phyloP scores from a whole-genome alignment of 1,140 invertebrate genomes.

The Trissolcus basalis region DNA sequence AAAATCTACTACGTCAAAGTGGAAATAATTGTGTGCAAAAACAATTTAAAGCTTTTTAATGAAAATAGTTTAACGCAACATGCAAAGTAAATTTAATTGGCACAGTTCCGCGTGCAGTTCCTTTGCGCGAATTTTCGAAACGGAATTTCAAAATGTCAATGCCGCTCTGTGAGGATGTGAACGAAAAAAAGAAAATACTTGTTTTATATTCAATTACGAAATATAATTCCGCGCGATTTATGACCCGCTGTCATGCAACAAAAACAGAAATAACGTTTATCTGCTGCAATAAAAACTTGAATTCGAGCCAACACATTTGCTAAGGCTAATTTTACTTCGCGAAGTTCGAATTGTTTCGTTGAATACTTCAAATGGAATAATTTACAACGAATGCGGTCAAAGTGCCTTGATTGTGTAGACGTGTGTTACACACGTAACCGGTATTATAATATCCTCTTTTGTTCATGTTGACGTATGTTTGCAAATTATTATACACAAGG shows the following conservation, averaged over 20 bases:
- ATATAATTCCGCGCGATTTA: conserved; percentile 26
- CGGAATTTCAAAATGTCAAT: conserved; percentile 8
- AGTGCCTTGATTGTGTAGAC: conserved; percentile 14
- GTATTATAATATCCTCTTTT: no score
- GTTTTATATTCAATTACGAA: conserved; percentile 26
- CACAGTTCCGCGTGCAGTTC: background rate
- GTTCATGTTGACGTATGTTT: no score
- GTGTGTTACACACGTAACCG: no score
- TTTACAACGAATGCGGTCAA: conserved; percentile 7
- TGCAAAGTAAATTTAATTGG: conserved; percentile 1
- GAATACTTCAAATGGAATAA: conserved; percentile 21
- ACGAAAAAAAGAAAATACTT: conserved; percentile 4
- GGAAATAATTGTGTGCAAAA: background rate
- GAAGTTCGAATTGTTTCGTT: conserved; percentile 32
- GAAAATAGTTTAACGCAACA: background rate
- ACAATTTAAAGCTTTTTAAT: conserved; percentile 10
- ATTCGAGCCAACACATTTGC: conserved; percentile 28
- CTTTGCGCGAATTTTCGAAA: no score
- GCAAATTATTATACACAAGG: no score
- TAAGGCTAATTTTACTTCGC: conserved; percentile 29
- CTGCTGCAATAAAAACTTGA: conserved; percentile 29
- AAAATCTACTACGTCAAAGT: background rate
- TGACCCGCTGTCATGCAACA: conserved; percentile 7
- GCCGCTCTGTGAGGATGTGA: background rate
- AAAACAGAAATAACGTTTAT: conserved; percentile 25